Evolutionary conservation across 1,140 invertebrate genomes (phyloP).

Genomic region (Drosophila ficusphila): DNA sequence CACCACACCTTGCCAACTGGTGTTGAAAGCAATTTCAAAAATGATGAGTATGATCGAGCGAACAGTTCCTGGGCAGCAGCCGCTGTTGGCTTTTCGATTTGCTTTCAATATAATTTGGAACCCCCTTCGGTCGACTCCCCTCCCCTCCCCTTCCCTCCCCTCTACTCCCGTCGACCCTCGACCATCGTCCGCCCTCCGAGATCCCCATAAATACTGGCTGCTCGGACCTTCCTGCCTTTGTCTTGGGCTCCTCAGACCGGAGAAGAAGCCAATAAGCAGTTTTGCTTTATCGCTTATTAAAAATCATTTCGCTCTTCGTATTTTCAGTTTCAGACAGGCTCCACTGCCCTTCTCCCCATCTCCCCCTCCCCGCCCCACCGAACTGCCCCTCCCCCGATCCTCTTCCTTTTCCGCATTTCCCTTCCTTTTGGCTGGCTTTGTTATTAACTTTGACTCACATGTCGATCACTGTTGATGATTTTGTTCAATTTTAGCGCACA

Average conservation of each 20-base stretch:
- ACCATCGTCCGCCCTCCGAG: neutral
- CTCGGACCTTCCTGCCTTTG: slow-evolving; percentile 25
- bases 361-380: neutral
- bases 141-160: no score
- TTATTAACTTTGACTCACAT: slow-evolving; percentile 84
- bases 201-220: slow-evolving; percentile 64
- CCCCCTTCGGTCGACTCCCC: neutral
- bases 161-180: no score
- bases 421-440: slow-evolving; percentile 29
- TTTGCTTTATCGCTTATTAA: slow-evolving; percentile 84
- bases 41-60: slow-evolving; percentile 84
- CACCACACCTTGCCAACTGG: slow-evolving; percentile 68
- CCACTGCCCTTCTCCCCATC: slow-evolving; percentile 8
- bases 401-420: neutral
- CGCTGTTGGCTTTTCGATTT: slow-evolving; percentile 79
- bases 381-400: neutral
- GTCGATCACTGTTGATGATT: slow-evolving; percentile 83
- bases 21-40: slow-evolving; percentile 84
- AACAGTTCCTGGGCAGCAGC: slow-evolving; percentile 55
- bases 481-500: slow-evolving; percentile 82
- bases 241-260: slow-evolving; percentile 16
- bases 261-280: slow-evolving; percentile 83
- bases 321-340: slow-evolving; percentile 68
- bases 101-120: slow-evolving; percentile 74
- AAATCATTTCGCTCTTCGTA: slow-evolving; percentile 84